Evolutionary conservation across 2,113 vertebrate species (phyloP), one percentile per base, ranked within the genome.

Genomic region (Atractosteus spatula): DNA sequence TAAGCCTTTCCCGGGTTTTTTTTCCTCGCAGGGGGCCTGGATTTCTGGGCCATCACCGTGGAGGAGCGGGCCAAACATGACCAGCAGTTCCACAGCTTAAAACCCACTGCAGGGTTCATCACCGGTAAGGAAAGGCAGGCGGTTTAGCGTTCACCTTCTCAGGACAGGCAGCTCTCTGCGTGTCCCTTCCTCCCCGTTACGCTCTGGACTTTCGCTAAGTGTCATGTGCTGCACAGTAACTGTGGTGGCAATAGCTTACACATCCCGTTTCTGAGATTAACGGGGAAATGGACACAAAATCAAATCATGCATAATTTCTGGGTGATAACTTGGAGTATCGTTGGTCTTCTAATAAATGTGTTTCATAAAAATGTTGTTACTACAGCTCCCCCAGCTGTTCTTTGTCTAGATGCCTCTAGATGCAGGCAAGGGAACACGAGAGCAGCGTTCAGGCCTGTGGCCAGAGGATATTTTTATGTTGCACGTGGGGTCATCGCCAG

Each of bases 21-120:
- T 55, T 47, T 56, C 75, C 8, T 72, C 17, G 68, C 70, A 96
- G 96, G 96, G 83, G 92, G 91, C 86, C 88, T 93, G 88, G 97
- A 99, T 87, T 91, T 96, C 85, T 99, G 97, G 94, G 91, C 95
- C 80, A 96, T 99, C 86, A 97, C 95, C 51, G 91, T 93, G 87
- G 97, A 99, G 76, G 97, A 99, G 81, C 90, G 97, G 94, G 93
- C 93, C 12, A 99, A 99, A 85, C 93, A 99, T 86, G 97, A 99
- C 83, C 97, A 99, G 71, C 97, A 99, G 89, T 99, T 99, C 86
- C 96, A 94, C 76, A 96, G 96, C 84, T 91, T 99, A 84, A 89
- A 97, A 85, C 97, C 96, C 69, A 92, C 88, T 63, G 91, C 94
- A 73, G 97, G 97, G 82, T 97, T 94, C 84, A 99, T 99, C 84